phyloP scores from a whole-genome alignment of 2,113 vertebrate genomes.

The Colinus virginianus region DNA sequence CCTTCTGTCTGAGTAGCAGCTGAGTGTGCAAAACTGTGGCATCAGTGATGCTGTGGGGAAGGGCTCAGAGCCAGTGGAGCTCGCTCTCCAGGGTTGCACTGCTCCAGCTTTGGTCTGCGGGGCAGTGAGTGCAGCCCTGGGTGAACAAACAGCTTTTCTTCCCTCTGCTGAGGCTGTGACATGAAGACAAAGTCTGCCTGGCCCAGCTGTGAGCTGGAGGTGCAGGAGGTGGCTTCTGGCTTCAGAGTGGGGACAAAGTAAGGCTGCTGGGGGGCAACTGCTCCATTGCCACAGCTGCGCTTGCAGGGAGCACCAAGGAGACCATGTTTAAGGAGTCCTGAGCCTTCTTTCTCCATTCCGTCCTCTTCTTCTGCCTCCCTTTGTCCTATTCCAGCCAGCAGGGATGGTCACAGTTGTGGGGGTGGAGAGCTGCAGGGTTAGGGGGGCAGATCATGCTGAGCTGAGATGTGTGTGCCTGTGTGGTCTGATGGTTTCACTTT shows the following conservation, averaged over 20 bases:
- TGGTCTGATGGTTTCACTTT: accelerated
- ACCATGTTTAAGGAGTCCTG: background rate
- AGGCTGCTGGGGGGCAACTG: background rate
- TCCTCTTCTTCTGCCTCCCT: background rate
- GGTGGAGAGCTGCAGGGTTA: background rate
- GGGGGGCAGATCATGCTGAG: background rate
- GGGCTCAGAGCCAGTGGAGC: background rate
- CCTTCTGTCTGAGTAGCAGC: background rate
- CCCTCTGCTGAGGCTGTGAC: background rate
- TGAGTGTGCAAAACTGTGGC: background rate
- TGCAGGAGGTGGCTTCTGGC: accelerated
- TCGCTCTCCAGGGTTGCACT: background rate
- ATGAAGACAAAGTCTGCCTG: background rate
- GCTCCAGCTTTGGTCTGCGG: accelerated
- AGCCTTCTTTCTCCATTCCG: background rate
- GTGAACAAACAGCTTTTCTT: background rate
- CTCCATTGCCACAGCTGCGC: background rate
- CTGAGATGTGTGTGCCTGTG: background rate
- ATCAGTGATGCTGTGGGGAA: accelerated
- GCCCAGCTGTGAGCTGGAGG: background rate
- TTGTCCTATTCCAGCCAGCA: background rate
- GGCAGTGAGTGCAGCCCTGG: accelerated
- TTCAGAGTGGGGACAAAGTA: background rate
- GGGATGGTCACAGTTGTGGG: background rate
- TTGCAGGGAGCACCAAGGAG: background rate